phyloP scores from a whole-genome alignment of 2,797 vertebrate species.

The Pitangus sulphuratus region DNA sequence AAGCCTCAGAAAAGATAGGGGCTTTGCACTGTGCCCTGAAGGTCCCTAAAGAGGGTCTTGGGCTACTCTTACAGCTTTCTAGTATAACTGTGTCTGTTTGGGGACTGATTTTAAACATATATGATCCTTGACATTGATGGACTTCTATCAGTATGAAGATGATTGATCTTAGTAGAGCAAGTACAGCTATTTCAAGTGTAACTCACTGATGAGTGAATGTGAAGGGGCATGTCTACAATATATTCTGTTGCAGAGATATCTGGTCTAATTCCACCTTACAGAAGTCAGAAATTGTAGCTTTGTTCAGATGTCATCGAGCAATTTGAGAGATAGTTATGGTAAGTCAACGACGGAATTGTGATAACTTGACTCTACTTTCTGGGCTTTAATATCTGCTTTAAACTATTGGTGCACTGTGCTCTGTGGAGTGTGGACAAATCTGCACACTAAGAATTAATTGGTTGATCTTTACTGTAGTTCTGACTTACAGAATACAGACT shows the following conservation, averaged over 20 bases:
- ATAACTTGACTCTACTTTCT: neutral
- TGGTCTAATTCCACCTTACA: neutral
- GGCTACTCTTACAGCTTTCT: neutral
- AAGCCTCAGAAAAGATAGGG: neutral
- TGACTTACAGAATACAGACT: neutral
- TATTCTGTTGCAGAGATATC: neutral
- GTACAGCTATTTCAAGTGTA: neutral
- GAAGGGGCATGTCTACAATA: neutral
- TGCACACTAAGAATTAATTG: neutral
- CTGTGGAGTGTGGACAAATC: neutral
- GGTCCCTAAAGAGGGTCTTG: neutral
- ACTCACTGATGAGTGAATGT: neutral
- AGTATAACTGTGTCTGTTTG: neutral
- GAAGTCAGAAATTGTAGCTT: neutral
- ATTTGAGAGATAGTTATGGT: neutral
- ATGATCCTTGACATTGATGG: neutral
- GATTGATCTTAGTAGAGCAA: neutral
- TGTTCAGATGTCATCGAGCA: neutral
- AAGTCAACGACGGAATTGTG: neutral
- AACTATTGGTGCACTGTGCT: neutral
- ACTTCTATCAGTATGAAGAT: neutral
- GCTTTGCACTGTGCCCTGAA: neutral
- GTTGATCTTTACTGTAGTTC: neutral
- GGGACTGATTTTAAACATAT: neutral
- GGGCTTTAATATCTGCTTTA: neutral